A percentile compares a stretch with the other conserved stretches of the same genome.
These are phyloP conservation scores for Oreochromis grahami DNA, from an alignment of 2,797 vertebrate genomes.

Conservation along the genomic window DNA sequence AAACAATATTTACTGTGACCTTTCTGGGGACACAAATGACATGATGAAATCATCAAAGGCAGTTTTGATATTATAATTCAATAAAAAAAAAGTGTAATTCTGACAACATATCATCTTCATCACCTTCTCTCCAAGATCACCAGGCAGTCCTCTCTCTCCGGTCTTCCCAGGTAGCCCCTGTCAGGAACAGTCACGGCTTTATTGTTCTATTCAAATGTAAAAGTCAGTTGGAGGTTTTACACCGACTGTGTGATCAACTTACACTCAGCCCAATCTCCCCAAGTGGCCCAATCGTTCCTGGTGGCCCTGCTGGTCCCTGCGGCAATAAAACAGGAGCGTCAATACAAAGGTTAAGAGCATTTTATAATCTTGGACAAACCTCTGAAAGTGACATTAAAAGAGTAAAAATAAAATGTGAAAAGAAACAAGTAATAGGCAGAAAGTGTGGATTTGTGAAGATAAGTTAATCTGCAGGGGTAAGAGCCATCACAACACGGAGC, in stretches of 20 bases:
- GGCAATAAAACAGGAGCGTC: slow-evolving; percentile 13
- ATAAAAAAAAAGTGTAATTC: background rate
- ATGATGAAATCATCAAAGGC: background rate
- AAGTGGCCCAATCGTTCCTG: slow-evolving; percentile 81
- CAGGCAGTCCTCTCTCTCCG: slow-evolving; percentile 64
- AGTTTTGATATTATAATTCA: background rate
- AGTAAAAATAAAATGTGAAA: background rate
- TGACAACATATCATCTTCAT: background rate
- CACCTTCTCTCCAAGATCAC: slow-evolving; percentile 75
- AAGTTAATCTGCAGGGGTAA: slow-evolving; percentile 48
- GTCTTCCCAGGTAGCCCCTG: slow-evolving; percentile 70
- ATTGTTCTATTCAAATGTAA: background rate
- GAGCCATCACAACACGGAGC: slow-evolving; percentile 26
- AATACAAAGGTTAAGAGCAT: slow-evolving; percentile 22
- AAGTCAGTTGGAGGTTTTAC: background rate
- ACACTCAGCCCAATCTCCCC: slow-evolving; percentile 89
- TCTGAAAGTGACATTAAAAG: slow-evolving; percentile 21
- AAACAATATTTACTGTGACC: background rate
- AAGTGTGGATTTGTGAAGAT: slow-evolving; percentile 46
- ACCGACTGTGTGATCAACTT: slow-evolving; percentile 39
- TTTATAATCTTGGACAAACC: slow-evolving; percentile 19
- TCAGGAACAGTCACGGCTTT: slow-evolving; percentile 25
- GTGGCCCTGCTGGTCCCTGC: slow-evolving; percentile 86
- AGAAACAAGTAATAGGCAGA: slow-evolving; percentile 17
- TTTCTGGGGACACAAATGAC: no score